Percentiles rank a stretch among this genome's conserved stretches.
phyloP scores from a whole-genome alignment of 1,140 invertebrate species.

The Lepidotrigona ventralis region DNA sequence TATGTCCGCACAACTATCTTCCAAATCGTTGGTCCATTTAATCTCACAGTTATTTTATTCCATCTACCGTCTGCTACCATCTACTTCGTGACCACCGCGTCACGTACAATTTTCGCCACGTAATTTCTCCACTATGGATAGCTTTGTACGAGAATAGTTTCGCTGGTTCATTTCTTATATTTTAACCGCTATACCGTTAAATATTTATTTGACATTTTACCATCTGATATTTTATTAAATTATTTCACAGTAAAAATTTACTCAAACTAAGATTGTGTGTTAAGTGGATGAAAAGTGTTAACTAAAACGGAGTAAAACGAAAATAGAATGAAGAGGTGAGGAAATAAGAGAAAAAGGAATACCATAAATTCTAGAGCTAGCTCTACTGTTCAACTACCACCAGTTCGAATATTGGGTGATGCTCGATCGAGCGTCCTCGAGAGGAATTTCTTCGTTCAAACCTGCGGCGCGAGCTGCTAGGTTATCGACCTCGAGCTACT shows the following conservation, averaged over 20 bases:
- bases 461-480: slow-evolving; percentile 6
- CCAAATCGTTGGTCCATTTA: slow-evolving; percentile 21
- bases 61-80: background rate
- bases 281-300: slow-evolving; percentile 10
- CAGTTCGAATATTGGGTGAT: slow-evolving; percentile 46
- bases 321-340: background rate
- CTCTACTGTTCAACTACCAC: background rate
- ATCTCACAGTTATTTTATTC: slow-evolving; percentile 33
- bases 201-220: slow-evolving; percentile 3
- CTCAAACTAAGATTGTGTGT: background rate
- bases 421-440: slow-evolving; percentile 53
- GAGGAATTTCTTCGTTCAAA: slow-evolving; percentile 46
- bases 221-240: background rate
- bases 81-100: slow-evolving; percentile 38
- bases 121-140: slow-evolving; percentile 43
- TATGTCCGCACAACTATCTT: slow-evolving; percentile 17
- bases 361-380: slow-evolving; percentile 35
- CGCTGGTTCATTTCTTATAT: background rate
- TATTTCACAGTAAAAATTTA: background rate
- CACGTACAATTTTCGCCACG: slow-evolving; percentile 24
- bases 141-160: background rate
- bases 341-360: slow-evolving; percentile 11
- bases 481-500: slow-evolving; percentile 57
- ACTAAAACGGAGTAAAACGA: background rate
- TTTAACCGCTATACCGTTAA: slow-evolving; percentile 14